Evolutionary conservation across 2,888 invertebrate genomes (phyloP).

Genomic region (Icerya purchasi): DNA sequence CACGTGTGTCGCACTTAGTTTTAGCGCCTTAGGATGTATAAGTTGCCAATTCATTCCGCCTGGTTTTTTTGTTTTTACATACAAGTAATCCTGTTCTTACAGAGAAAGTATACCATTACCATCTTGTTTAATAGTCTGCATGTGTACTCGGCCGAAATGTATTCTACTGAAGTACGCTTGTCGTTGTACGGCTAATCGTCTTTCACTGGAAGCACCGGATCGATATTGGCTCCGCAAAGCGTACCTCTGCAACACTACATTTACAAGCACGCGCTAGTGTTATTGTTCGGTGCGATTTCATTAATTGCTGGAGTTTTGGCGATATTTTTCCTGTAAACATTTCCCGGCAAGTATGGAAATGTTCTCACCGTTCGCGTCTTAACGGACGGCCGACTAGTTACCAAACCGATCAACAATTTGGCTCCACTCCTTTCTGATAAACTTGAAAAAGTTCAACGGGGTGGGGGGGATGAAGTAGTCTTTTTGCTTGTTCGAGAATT

Average conservation of each 20-base stretch:
- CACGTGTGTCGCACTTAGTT: slow-evolving; percentile 16
- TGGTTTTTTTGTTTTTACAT: slow-evolving; percentile 28
- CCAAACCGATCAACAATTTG: too few species aligned
- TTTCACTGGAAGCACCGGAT: slow-evolving; percentile 13
- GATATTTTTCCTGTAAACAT: slow-evolving; percentile 47
- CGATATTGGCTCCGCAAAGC: slow-evolving; percentile 14
- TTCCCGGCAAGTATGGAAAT: too few species aligned
- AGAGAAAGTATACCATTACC: slow-evolving; percentile 27
- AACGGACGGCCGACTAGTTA: too few species aligned
- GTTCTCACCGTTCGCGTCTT: too few species aligned
- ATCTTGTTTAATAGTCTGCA: slow-evolving; percentile 22
- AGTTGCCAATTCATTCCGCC: slow-evolving; percentile 34
- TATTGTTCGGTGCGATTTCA: slow-evolving; percentile 40
- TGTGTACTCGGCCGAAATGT: slow-evolving; percentile 14
- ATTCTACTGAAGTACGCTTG: slow-evolving; percentile 13
- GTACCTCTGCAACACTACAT: slow-evolving; percentile 18
- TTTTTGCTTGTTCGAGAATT: too few species aligned
- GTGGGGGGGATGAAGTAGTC: too few species aligned
- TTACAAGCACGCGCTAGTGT: slow-evolving; percentile 30
- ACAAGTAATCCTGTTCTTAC: slow-evolving; percentile 23
- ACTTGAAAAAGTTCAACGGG: too few species aligned
- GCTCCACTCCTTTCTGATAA: too few species aligned
- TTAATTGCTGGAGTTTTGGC: slow-evolving; percentile 37
- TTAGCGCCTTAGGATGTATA: slow-evolving; percentile 27
- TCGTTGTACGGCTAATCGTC: slow-evolving; percentile 12